Evolutionary conservation across 2,113 vertebrate species (phyloP).

Genomic region (Onychostoma macrolepis): DNA sequence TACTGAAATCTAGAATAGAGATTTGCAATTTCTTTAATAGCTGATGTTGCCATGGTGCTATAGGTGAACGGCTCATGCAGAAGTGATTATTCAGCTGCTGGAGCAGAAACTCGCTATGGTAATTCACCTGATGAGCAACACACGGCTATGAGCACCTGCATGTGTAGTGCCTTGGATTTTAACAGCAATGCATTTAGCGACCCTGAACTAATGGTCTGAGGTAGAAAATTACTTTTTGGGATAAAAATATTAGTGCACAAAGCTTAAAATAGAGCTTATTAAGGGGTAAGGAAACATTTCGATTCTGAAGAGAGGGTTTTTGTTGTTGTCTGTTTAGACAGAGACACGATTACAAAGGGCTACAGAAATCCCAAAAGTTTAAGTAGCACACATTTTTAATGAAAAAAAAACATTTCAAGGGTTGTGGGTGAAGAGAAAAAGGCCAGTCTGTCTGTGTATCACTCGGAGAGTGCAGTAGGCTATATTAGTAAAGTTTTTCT

Average conservation of each 20-base stretch:
- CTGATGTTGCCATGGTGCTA: constrained; percentile 12
- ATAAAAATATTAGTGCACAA: background rate
- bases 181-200: background rate
- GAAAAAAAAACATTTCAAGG: too few species aligned
- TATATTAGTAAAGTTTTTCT: background rate
- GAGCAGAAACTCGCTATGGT: background rate
- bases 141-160: background rate
- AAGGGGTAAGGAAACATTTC: background rate
- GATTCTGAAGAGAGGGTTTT: background rate
- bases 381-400: too few species aligned
- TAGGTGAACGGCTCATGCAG: background rate
- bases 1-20: background rate
- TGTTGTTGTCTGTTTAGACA: background rate
- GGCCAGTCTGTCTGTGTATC: background rate
- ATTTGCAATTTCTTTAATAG: background rate
- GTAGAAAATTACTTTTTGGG: background rate
- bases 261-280: background rate
- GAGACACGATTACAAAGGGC: background rate
- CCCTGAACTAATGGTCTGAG: background rate
- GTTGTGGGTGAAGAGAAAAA: background rate
- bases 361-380: background rate
- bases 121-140: constrained; percentile 3
- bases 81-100: background rate
- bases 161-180: background rate
- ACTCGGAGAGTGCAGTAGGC: background rate